Evolutionary conservation across 23 tunicate genomes (phyloP), one percentile per base, ranked within the genome.

Genomic region (Trididemnum nubilum): DNA sequence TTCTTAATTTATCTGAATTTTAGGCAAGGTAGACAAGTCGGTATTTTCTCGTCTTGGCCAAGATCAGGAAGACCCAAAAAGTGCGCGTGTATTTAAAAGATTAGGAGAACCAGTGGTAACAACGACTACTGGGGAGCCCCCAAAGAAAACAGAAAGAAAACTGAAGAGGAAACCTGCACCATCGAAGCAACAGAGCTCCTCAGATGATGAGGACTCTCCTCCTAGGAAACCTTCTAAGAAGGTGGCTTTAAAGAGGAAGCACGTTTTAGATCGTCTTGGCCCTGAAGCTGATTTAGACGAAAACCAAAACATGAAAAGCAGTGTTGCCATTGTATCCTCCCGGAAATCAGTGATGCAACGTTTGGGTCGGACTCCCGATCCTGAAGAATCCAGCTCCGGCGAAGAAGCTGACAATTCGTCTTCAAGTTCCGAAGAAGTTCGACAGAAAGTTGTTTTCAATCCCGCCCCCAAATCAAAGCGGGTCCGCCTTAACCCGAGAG

Each of bases 31-130:
- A 7, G 54, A 61, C n/a, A 26, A 61, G n/a, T 82, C 94, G 0
- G 94, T 89, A 0, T 89, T 89, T 39, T 57, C 77, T 2, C 79
- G 94, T 23, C 84, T 89, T 29, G 94, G 94, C 28, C 33, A 77
- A 9, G 88, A 89, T 49, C 9, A 69, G 1, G 72, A 77, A 2
- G 35, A 54, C 4, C 1, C 83, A 0, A 34, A 82, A 36, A 31
- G 72, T 0, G 33, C 50, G 32, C 85, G 85, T 0, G 87, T 89
- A 4, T 89, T 89, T 70, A 70, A 71, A 25, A 57, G 94, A 7
- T 71, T 89, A 3, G 94, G 94, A 32, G 87, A 83, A 1, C 90
- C 83, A 2, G 79, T 85, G 33, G 77, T 33, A 37, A 28, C 83
- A 22, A 59, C 83, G 2, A 69, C 65, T 27, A 38, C 34, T 2